These are phyloP conservation scores for Grallaria varia DNA, from an alignment of 2,113 vertebrate species.

Conservation along the genomic window DNA sequence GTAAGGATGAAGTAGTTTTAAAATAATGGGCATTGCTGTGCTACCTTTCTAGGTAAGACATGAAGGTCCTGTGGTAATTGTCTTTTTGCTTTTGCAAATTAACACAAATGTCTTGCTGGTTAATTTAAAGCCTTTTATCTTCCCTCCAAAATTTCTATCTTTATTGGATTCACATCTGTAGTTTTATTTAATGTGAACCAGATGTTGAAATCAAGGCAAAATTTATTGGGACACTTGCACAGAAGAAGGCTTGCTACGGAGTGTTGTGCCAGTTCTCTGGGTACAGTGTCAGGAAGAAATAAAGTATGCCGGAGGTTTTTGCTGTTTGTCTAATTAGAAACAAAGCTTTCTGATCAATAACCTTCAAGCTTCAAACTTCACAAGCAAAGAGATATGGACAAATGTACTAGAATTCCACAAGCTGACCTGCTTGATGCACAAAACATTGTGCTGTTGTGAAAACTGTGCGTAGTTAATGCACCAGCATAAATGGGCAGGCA, in stretches of 20 bases:
- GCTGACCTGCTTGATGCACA: background rate
- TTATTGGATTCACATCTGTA: conserved; percentile 47
- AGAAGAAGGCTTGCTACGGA: background rate
- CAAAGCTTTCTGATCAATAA: background rate
- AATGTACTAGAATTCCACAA: background rate
- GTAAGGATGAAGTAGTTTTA: background rate
- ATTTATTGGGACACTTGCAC: background rate
- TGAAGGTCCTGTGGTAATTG: background rate
- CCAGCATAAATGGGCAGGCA: background rate
- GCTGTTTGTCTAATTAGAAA: background rate
- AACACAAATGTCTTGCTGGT: background rate
- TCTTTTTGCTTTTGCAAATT: conserved; percentile 13
- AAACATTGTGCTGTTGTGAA: background rate
- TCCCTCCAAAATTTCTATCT: conserved; percentile 26
- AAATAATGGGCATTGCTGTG: background rate
- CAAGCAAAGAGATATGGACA: background rate
- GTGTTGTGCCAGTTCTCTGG: background rate
- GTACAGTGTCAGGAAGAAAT: background rate
- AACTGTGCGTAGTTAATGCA: background rate
- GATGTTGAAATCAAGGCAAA: conserved; percentile 31
- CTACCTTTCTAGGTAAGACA: background rate
- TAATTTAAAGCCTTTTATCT: conserved; percentile 31
- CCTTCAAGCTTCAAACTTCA: background rate
- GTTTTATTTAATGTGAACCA: conserved; percentile 40
- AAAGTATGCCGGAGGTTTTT: background rate